Evolutionary conservation across 2,888 invertebrate genomes (phyloP).

Genomic region (Rutpela maculata): DNA sequence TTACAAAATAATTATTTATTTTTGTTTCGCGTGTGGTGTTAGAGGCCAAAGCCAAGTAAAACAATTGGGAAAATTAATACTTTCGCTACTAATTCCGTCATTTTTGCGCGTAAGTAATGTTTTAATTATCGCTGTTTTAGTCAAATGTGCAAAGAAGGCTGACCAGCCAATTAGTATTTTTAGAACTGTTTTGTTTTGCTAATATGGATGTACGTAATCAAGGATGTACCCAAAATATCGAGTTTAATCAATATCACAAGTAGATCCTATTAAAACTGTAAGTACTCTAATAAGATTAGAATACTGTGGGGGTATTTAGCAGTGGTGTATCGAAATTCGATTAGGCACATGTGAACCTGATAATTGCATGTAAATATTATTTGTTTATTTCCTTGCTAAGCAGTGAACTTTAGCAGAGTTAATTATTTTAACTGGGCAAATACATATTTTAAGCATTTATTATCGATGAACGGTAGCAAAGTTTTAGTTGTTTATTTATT

Average conservation of each 20-base stretch:
- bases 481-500: slow-evolving; percentile 4
- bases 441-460: slow-evolving; percentile 4
- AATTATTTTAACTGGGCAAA: not conserved
- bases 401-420: slow-evolving; percentile 12
- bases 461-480: not conserved
- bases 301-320: not conserved
- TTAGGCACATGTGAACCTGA: not conserved
- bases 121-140: not conserved
- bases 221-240: not conserved
- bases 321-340: not conserved
- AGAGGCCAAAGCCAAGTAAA: not conserved
- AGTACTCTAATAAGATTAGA: not conserved
- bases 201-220: not conserved
- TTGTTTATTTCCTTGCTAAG: slow-evolving; percentile 17
- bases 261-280: slow-evolving; percentile 2
- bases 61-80: not conserved
- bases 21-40: slow-evolving; percentile 1
- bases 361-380: not conserved
- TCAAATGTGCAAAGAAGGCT: not conserved
- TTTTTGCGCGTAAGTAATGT: not conserved
- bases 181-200: not conserved
- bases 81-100: not conserved
- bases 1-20: slow-evolving; percentile 14
- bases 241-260: not conserved
- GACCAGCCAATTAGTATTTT: not conserved